phyloP scores from a whole-genome alignment of 2,113 vertebrate genomes.

The Channa argus region DNA sequence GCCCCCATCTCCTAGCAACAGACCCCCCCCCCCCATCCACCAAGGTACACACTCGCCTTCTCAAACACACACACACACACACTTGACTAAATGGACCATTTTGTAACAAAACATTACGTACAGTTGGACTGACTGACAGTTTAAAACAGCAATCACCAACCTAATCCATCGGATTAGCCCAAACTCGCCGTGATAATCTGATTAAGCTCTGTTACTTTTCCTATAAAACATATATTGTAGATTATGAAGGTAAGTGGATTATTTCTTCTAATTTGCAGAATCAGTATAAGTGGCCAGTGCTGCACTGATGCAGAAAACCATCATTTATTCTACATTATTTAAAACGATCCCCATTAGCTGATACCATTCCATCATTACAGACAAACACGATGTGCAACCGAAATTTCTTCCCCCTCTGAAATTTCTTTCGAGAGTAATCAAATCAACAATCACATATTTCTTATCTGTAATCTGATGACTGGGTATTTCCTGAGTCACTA shows the following conservation, averaged over 20 bases:
- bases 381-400: background rate
- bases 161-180: constrained; percentile 64
- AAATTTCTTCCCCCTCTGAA: constrained; percentile 6
- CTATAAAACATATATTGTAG: constrained; percentile 55
- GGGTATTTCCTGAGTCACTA: constrained; percentile 72
- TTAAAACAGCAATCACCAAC: constrained; percentile 52
- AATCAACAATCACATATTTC: constrained; percentile 56
- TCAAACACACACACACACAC: constrained; percentile 7
- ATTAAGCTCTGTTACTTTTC: constrained; percentile 69
- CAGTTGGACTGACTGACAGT: constrained; percentile 31
- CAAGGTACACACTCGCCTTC: constrained; percentile 47
- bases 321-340: constrained; percentile 9
- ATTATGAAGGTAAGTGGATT: constrained; percentile 71
- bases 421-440: constrained; percentile 32
- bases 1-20: constrained; percentile 79
- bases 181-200: constrained; percentile 65
- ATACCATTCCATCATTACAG: constrained; percentile 14
- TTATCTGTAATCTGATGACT: constrained; percentile 67
- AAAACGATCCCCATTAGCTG: constrained; percentile 15
- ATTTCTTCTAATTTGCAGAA: constrained; percentile 54
- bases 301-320: background rate
- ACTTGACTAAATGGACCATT: constrained; percentile 13
- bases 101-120: constrained; percentile 6
- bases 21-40: constrained; percentile 23
- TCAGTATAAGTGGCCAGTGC: constrained; percentile 14